Evolutionary conservation across 64 coral and sea anemone species (phyloP).

Genomic region (Hydrozoanthus tunicans): DNA sequence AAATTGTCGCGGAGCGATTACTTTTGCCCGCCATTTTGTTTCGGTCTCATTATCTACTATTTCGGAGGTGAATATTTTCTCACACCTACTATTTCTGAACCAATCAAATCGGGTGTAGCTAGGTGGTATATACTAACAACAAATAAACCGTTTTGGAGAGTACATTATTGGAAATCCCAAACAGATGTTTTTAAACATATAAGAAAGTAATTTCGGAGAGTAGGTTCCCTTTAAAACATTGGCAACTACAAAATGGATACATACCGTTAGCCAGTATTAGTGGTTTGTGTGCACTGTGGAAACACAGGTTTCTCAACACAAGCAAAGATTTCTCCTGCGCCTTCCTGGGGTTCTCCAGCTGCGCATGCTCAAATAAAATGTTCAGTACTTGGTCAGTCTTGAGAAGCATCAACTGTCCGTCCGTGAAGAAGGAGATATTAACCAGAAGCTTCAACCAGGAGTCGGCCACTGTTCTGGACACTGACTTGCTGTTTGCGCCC

Average conservation of each 20-base stretch:
- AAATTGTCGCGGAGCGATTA: too few species aligned
- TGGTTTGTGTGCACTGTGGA: constrained; percentile 84
- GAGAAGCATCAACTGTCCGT: constrained; percentile 90
- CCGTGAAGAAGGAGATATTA: constrained; percentile 85
- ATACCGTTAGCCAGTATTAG: constrained; percentile 86
- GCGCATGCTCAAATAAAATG: constrained; percentile 68
- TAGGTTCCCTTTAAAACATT: background rate
- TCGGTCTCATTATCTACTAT: too few species aligned
- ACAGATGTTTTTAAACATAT: too few species aligned
- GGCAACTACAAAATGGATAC: background rate
- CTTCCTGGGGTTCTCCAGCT: constrained; percentile 43
- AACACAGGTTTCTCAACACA: constrained; percentile 94
- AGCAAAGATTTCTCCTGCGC: constrained; percentile 72
- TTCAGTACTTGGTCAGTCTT: constrained; percentile 67
- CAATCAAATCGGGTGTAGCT: too few species aligned
- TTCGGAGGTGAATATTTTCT: too few species aligned
- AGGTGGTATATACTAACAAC: too few species aligned
- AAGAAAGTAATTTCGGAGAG: too few species aligned
- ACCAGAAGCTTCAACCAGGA: constrained; percentile 86
- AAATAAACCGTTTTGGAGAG: too few species aligned
- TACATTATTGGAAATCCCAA: too few species aligned
- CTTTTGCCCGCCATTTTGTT: too few species aligned
- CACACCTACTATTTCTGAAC: too few species aligned
- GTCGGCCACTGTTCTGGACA: constrained; percentile 43
- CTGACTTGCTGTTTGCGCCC: constrained; percentile 11